phyloP scores from a whole-genome alignment of 2,888 invertebrate species.

The Drosophila siamana region DNA sequence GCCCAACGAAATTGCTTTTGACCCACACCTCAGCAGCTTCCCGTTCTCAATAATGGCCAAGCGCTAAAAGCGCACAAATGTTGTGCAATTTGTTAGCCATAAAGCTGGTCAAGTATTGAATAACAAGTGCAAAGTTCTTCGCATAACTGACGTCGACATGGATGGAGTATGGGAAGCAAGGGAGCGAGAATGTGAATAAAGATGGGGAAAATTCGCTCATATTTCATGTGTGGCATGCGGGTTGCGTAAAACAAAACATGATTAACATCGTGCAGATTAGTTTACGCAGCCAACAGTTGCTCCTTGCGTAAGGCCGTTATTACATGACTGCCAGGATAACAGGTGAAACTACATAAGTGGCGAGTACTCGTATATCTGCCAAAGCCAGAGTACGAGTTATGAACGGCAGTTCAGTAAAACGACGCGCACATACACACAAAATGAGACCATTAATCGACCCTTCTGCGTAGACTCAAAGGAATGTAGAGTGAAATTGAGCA shows the following conservation, averaged over 20 bases:
- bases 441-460: slow-evolving; percentile 7
- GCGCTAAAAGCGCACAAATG: slow-evolving; percentile 58
- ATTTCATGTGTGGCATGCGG: slow-evolving; percentile 8
- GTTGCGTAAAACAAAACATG: slow-evolving; percentile 32
- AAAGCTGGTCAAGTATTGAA: slow-evolving; percentile 57
- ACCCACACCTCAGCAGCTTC: slow-evolving; percentile 5
- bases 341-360: slow-evolving; percentile 5
- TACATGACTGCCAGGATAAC: not conserved
- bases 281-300: slow-evolving; percentile 15
- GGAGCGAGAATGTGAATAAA: not conserved
- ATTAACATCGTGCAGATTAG: slow-evolving; percentile 15
- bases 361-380: not conserved
- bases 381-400: not conserved
- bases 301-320: slow-evolving; percentile 14
- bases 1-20: slow-evolving; percentile 50
- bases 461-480: not conserved
- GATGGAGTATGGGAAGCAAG: not conserved
- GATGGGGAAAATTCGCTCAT: not conserved
- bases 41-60: slow-evolving; percentile 3
- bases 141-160: slow-evolving; percentile 10
- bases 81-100: slow-evolving; percentile 65
- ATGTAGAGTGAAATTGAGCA: not conserved
- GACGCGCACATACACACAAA: not conserved
- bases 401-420: not conserved
- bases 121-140: slow-evolving; percentile 43